Base-by-base conservation (phyloP, 2,888 invertebrate genomes). In the Orchesella flavescens region DNA sequence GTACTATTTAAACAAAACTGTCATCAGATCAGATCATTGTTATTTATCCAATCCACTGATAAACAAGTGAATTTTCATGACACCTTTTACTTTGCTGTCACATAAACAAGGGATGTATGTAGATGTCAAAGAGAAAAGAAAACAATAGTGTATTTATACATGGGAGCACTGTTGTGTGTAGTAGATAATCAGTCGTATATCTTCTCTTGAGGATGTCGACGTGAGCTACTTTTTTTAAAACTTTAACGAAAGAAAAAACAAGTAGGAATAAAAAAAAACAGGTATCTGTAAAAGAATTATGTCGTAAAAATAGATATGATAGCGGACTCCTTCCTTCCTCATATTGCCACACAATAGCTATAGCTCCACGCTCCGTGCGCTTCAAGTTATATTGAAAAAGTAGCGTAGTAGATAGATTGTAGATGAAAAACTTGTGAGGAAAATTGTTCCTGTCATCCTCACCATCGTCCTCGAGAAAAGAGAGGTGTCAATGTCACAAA, bases 401-500 rank as follows among this genome's bases (percentile, higher is more conserved):
- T 53, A 5, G 53, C 9, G 53, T 5, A 53, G 17, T 53, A 53
- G 53, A 9, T 53, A 53, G 53, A 17, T 53, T n/a, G 17, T 53
- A 53, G 53, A 53, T 53, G 53, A 53, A 17, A 53, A 12, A 13
- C n/a, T n/a, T 53, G 4, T n/a, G 17, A 5, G 2, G 17, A 53
- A 53, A 53, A 34, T 34, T 34, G 34, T 34, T 34, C 34, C 43
- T 23, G 49, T 69, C 24, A 69, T 69, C 69, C 13, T 69, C 46
- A 13, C 17, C 53, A 21, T 17, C 61, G 61, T 49, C n/a, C 66
- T 46, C 17, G 13, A 61, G 49, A 53, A 43, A 66, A 69, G 59
- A 71, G 72, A 79, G 72, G 78, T 79, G 78, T 79, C 78, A 79
- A 72, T 79, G 78, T 79, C 78, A 79, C 63, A 71, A 79, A 79